Evolutionary conservation across 2,113 vertebrate genomes (phyloP), one percentile per base, ranked within the genome.

Genomic region (Corythaeola cristata): DNA sequence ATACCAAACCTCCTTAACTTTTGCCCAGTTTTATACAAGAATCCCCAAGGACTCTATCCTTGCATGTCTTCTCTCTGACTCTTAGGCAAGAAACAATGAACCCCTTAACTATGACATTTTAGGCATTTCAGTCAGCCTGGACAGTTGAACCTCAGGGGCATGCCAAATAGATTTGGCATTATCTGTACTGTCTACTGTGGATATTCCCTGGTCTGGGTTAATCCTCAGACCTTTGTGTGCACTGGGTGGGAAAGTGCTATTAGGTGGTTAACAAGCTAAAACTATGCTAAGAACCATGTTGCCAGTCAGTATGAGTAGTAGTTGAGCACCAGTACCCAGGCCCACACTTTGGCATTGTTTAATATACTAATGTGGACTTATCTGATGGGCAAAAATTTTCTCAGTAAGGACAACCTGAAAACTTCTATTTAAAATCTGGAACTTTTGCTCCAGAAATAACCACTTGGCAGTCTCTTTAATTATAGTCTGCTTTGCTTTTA

Each of bases 121-220:
- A 56, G 19, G 13, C 23, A 26, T 7, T 6, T 44, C 20, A 11
- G 17, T 56, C 53, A 80, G 7, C 10, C 19, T 6, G 5, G 10
- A 39, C 4, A 64, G 20, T 0, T 39, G 44, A 81, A 53, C 7
- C 10, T 4, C 30, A 5, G 2, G 5, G 4, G 2, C 6, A n/a
- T 44, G 26, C 1, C 4, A 19, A 44, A 37, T 6, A 76, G 5
- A 2, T 37, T 28, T n/a, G 23, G 1, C 12, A 37, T 64, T 66
- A 60, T 37, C 20, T 52, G 12, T 68, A 16, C 11, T 5, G 4
- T 10, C 4, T 49, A 11, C 30, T 45, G 13, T 0, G 1, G 23
- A 24, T 60, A 39, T 39, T 74, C 5, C 9, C 11, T 56, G 13
- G 2, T 30, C 22, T 58, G 11, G 6, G 5, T 44, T 58, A 74